These are phyloP conservation scores for Oreochromis grahami DNA, from an alignment of 2,797 vertebrate genomes.

Conservation along the genomic window DNA sequence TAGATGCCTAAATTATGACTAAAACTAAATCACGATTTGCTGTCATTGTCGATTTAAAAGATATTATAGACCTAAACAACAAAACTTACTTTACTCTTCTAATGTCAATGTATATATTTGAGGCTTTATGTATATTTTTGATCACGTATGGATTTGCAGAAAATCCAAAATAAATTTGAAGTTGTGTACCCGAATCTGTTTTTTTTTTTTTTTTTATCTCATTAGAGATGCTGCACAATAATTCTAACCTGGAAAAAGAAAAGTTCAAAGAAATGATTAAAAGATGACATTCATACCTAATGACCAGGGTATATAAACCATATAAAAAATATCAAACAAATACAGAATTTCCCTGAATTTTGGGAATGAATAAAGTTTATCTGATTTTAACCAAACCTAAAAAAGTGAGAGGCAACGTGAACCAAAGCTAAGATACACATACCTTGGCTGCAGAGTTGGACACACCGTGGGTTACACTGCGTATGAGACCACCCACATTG, in stretches of 20 bases:
- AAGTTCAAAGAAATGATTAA: neutral
- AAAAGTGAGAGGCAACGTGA: neutral
- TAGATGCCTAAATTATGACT: neutral
- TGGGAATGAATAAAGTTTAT: neutral
- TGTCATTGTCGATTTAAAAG: neutral
- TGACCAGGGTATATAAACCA: neutral
- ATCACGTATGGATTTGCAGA: neutral
- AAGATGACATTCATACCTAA: neutral
- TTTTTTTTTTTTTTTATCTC: neutral
- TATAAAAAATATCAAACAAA: neutral
- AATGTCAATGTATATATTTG: neutral
- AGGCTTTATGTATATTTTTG: neutral
- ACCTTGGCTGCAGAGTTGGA: constrained; percentile 99
- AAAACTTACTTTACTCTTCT: neutral
- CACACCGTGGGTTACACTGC: constrained; percentile 95
- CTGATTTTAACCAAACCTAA: neutral
- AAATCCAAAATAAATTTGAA: neutral
- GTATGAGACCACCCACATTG: constrained; percentile 93
- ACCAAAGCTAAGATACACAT: constrained; percentile 2
- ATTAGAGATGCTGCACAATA: neutral
- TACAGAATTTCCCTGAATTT: neutral
- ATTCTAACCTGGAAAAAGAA: neutral
- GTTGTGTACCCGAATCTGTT: neutral
- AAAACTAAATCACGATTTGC: neutral
- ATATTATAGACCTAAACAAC: neutral